Evolutionary conservation across 2,888 invertebrate species (phyloP).

Genomic region (Eupsilia transversa): DNA sequence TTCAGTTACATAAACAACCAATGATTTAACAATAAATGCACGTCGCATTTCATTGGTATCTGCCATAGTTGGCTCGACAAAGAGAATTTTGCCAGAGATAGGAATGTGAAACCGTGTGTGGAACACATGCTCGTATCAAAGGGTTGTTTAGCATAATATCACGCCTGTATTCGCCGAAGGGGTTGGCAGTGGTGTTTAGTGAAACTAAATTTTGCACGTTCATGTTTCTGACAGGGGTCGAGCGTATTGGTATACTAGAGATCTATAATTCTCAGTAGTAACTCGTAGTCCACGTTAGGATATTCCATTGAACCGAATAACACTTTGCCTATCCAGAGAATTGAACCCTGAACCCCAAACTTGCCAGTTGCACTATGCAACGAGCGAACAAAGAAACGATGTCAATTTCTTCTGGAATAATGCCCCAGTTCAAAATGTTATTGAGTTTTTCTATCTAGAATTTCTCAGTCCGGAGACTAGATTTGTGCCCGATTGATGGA

Average conservation of each 20-base stretch:
- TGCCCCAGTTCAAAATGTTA: too few relatives aligned
- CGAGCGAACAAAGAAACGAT: background rate
- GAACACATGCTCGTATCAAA: background rate
- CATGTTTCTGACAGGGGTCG: background rate
- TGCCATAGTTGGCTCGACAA: background rate
- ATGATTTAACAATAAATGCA: background rate
- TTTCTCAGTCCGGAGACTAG: too few relatives aligned
- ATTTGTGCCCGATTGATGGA: too few relatives aligned
- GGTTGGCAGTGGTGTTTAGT: background rate
- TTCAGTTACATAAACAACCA: background rate
- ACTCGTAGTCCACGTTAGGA: background rate
- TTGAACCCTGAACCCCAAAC: background rate
- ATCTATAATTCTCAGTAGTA: background rate
- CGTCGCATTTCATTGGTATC: conserved; percentile 12
- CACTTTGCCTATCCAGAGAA: background rate
- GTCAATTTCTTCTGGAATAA: background rate
- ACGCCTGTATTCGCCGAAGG: background rate
- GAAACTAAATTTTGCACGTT: background rate
- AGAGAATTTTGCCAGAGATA: background rate
- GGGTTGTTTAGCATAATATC: background rate
- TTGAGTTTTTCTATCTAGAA: too few relatives aligned
- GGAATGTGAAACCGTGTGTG: conserved; percentile 1
- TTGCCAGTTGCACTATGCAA: background rate
- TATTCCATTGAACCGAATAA: background rate
- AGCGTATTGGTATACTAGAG: too few relatives aligned